A percentile compares a stretch with the other conserved stretches of the same genome.
These are phyloP conservation scores for Meloidogyne floridensis DNA, from an alignment of 1,140 invertebrate species.

Conservation along the genomic window DNA sequence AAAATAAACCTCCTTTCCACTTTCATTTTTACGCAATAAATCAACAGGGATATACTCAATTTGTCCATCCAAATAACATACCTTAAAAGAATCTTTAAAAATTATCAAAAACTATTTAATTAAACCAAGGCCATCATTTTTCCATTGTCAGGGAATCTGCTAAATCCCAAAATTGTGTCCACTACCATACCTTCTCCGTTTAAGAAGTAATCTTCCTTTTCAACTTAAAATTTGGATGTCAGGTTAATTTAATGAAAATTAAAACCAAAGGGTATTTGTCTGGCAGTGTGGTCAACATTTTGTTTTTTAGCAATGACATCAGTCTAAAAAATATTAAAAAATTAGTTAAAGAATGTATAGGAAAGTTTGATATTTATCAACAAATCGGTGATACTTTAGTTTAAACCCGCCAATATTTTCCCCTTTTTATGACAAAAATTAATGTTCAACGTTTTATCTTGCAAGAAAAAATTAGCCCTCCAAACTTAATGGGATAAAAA, in stretches of 20 bases:
- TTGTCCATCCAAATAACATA: background rate
- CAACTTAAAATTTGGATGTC: background rate
- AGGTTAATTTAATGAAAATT: background rate
- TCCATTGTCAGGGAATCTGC: background rate
- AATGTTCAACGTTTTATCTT: too few species aligned
- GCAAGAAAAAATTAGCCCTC: too few species aligned
- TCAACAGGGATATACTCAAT: conserved; percentile 11
- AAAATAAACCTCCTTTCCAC: background rate
- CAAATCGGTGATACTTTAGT: too few species aligned
- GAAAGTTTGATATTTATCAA: too few species aligned
- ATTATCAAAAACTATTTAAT: background rate
- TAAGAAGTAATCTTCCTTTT: conserved; percentile 7
- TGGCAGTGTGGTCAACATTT: background rate
- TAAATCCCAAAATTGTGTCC: background rate
- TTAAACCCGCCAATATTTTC: too few species aligned
- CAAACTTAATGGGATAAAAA: too few species aligned
- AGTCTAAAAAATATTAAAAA: background rate
- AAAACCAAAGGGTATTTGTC: background rate
- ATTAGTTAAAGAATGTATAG: too few species aligned
- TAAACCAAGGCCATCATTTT: conserved; percentile 14
- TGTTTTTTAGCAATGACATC: background rate
- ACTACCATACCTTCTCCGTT: background rate
- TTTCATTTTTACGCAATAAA: conserved; percentile 3
- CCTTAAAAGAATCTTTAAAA: background rate
- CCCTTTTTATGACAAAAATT: too few species aligned